phyloP scores from a whole-genome alignment of 2,113 vertebrate species.

The Neotoma lepida region DNA sequence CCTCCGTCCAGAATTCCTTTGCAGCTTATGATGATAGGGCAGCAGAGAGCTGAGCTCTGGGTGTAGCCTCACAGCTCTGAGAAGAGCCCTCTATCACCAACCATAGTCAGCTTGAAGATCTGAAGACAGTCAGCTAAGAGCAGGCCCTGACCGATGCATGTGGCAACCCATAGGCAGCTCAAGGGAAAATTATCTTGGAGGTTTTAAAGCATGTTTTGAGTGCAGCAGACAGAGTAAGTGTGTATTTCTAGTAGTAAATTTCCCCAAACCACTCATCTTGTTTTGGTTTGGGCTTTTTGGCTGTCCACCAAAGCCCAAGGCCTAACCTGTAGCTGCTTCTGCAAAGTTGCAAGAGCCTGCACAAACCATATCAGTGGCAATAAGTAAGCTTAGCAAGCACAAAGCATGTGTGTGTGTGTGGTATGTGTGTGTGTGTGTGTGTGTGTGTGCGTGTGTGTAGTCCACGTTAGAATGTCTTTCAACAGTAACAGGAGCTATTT shows the following conservation, averaged over 20 bases:
- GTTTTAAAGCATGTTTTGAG: conserved; percentile 30
- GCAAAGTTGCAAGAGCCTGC: neutral
- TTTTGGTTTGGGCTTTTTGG: conserved; percentile 34
- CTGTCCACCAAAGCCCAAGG: neutral
- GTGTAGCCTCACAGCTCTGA: neutral
- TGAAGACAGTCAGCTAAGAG: neutral
- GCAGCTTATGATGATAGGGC: neutral
- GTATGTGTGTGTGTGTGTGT: neutral
- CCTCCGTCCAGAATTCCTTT: neutral
- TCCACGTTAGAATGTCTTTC: neutral
- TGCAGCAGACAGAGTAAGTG: conserved; percentile 29
- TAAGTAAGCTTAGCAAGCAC: neutral
- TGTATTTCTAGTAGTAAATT: conserved; percentile 22
- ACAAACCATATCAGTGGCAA: neutral
- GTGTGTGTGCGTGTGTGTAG: neutral
- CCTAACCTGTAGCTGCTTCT: neutral
- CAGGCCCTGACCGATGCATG: neutral
- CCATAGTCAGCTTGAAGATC: neutral
- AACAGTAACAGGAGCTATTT: neutral
- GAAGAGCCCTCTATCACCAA: neutral
- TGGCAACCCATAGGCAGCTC: neutral
- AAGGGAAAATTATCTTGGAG: neutral
- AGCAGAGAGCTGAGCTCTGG: neutral
- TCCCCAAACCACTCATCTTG: neutral
- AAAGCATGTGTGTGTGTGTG: neutral